phyloP scores from a whole-genome alignment of 1,140 invertebrate species.

The Aphidius gifuensis region DNA sequence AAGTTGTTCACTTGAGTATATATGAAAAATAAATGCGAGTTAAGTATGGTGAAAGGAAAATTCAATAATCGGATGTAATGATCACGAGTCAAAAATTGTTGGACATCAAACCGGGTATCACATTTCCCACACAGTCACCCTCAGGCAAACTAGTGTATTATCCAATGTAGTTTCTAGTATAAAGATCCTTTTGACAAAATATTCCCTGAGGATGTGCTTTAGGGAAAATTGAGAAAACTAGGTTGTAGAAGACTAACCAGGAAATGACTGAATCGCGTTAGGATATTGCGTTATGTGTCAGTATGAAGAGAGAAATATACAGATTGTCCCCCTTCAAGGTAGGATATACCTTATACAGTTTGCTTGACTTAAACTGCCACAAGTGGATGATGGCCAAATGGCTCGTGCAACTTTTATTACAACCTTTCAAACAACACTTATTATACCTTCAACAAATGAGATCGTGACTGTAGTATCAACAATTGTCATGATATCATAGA shows the following conservation, averaged over 20 bases:
- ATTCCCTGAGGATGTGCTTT: conserved; percentile 50
- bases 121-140: conserved; percentile 44
- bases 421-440: too few relatives aligned
- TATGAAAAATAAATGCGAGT: conserved; percentile 24
- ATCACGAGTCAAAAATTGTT: conserved; percentile 15
- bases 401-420: too few relatives aligned
- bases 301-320: conserved; percentile 26
- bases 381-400: too few relatives aligned
- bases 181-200: conserved; percentile 57
- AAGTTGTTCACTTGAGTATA: neutral
- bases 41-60: neutral
- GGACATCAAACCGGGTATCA: conserved; percentile 33
- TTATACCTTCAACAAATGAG: too few relatives aligned
- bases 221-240: conserved; percentile 31
- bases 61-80: conserved; percentile 11
- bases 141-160: conserved; percentile 48
- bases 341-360: too few relatives aligned
- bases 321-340: too few relatives aligned
- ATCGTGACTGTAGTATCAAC: too few relatives aligned
- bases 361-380: too few relatives aligned
- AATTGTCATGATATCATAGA: too few relatives aligned
- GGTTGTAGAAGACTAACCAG: conserved; percentile 47
- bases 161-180: conserved; percentile 47
- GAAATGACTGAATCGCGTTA: conserved; percentile 55
- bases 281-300: conserved; percentile 51